phyloP scores from a whole-genome alignment of 2,113 vertebrate genomes.

The Antechinus stuartii region DNA sequence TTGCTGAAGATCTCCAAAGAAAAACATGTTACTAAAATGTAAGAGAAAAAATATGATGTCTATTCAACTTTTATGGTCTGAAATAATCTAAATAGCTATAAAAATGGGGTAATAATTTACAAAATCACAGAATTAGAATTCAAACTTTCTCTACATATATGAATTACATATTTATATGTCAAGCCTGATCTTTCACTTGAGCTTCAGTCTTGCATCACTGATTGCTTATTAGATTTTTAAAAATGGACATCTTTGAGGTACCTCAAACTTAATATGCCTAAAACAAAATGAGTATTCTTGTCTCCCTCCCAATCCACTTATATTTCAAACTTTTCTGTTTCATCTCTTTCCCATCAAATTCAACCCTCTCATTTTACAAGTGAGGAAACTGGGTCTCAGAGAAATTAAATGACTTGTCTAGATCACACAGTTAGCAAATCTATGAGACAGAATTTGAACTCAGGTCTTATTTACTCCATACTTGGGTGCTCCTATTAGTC shows the following conservation, averaged over 20 bases:
- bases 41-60: constrained; percentile 45
- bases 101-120: constrained; percentile 41
- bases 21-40: background rate
- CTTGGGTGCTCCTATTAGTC: background rate
- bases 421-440: background rate
- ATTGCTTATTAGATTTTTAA: background rate
- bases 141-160: background rate
- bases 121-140: background rate
- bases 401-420: background rate
- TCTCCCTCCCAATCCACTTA: background rate
- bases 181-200: background rate
- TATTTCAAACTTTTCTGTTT: background rate
- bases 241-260: background rate
- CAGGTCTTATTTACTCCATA: background rate
- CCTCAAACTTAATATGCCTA: background rate
- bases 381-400: background rate
- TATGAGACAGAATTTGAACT: background rate
- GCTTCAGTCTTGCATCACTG: background rate
- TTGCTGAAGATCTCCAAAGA: background rate
- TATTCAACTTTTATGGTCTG: constrained; percentile 31
- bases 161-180: background rate
- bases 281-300: background rate
- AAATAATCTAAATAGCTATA: constrained; percentile 53
- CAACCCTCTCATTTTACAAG: background rate
- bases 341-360: background rate